phyloP scores from a whole-genome alignment of 2,888 invertebrate genomes.

The Onthophagus sagittarius region DNA sequence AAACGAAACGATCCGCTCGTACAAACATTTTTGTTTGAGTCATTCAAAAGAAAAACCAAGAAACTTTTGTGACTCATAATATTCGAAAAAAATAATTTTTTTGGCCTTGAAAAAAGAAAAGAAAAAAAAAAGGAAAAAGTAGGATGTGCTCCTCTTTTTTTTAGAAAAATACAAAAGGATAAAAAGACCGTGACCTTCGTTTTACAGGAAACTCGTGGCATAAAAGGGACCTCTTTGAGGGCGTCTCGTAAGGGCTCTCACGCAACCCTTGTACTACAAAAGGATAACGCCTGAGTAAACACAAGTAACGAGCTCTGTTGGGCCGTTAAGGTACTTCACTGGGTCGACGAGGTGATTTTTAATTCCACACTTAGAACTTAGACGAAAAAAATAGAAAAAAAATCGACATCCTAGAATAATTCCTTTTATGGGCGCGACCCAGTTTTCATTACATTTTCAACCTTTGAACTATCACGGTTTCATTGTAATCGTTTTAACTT shows the following conservation, averaged over 20 bases:
- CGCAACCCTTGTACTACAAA: conserved; percentile 13
- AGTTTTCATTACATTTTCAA: too few relatives aligned
- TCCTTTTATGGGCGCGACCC: too few relatives aligned
- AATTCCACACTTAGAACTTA: not conserved
- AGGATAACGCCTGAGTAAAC: conserved; percentile 24
- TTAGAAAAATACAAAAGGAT: not conserved
- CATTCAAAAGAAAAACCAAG: too few relatives aligned
- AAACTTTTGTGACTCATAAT: too few relatives aligned
- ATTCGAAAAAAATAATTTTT: not conserved
- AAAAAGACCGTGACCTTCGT: conserved; percentile 5
- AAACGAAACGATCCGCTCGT: not conserved
- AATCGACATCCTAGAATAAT: too few relatives aligned
- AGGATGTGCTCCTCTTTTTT: not conserved
- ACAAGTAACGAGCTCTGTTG: conserved; percentile 19
- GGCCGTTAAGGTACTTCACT: not conserved
- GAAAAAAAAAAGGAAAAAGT: not conserved
- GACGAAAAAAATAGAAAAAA: too few relatives aligned
- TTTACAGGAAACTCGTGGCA: not conserved
- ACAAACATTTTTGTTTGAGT: not conserved
- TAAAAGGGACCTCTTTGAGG: not conserved
- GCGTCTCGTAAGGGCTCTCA: not conserved
- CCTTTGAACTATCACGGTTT: too few relatives aligned
- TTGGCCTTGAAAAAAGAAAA: not conserved
- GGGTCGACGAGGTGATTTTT: not conserved
- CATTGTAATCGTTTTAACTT: too few relatives aligned